These are phyloP conservation scores for Spheniscus humboldti DNA, from an alignment of 2,797 vertebrate genomes.

Conservation along the genomic window DNA sequence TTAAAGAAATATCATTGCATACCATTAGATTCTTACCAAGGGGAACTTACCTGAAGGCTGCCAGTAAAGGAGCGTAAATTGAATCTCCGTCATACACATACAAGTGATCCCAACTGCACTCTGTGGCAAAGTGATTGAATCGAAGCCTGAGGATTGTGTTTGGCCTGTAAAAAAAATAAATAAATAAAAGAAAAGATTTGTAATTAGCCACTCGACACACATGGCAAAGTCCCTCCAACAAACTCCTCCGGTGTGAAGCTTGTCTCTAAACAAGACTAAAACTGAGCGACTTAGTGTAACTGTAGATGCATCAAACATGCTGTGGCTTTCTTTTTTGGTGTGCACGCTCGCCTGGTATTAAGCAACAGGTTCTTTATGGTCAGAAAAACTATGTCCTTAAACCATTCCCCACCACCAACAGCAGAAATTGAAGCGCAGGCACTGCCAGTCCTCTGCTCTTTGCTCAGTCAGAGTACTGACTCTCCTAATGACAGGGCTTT, in stretches of 20 bases:
- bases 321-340: neutral
- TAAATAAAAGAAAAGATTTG: neutral
- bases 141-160: constrained; percentile 88
- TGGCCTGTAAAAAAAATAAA: constrained; percentile 71
- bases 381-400: neutral
- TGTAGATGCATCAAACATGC: neutral
- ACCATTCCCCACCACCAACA: rapidly evolving
- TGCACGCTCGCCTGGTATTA: neutral
- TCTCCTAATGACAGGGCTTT: neutral
- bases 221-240: neutral
- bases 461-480: neutral
- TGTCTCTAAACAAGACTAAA: neutral
- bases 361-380: neutral
- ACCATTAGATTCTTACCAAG: neutral
- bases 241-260: neutral
- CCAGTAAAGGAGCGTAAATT: constrained; percentile 90
- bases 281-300: neutral
- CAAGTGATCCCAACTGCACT: constrained; percentile 97
- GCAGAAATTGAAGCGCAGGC: neutral
- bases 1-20: neutral
- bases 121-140: constrained; percentile 95
- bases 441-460: neutral
- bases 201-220: neutral
- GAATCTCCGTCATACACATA: constrained; percentile 97
- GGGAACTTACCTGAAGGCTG: constrained; percentile 89